Conservation (phyloP, 2,113 vertebrate species). For the Odobenus rosmarus region DNA sequence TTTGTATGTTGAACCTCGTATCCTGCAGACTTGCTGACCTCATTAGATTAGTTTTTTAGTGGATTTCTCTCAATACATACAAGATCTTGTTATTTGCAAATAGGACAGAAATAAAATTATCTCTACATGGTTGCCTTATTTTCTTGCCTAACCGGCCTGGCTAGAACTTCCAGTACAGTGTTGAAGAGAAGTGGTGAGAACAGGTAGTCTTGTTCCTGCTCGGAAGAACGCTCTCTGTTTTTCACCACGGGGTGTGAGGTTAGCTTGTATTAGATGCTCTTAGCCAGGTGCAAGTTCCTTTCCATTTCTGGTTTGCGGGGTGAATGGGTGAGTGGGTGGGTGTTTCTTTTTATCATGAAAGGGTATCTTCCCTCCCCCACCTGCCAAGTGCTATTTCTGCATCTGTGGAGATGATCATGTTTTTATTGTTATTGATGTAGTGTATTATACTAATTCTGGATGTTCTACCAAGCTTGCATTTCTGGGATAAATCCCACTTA, state of each 20-base stretch:
- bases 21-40: neutral
- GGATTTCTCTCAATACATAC: neutral
- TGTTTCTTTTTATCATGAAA: neutral
- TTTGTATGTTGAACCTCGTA: neutral
- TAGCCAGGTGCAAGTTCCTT: neutral
- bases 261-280: neutral
- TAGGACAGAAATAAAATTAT: neutral
- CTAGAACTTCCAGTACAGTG: neutral
- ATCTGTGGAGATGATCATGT: neutral
- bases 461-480: neutral
- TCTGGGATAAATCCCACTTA: neutral
- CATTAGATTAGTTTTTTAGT: neutral
- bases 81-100: neutral
- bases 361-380: neutral
- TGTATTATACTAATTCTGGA: neutral
- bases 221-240: neutral
- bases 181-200: neutral
- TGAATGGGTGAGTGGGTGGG: neutral
- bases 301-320: neutral
- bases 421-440: slow-evolving; percentile 18
- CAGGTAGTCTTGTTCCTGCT: neutral
- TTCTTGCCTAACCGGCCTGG: neutral
- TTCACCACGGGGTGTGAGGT: neutral
- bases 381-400: neutral
- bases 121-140: neutral